Evolutionary conservation across 1,140 invertebrate species (phyloP).

Genomic region (Coptotermes formosanus): DNA sequence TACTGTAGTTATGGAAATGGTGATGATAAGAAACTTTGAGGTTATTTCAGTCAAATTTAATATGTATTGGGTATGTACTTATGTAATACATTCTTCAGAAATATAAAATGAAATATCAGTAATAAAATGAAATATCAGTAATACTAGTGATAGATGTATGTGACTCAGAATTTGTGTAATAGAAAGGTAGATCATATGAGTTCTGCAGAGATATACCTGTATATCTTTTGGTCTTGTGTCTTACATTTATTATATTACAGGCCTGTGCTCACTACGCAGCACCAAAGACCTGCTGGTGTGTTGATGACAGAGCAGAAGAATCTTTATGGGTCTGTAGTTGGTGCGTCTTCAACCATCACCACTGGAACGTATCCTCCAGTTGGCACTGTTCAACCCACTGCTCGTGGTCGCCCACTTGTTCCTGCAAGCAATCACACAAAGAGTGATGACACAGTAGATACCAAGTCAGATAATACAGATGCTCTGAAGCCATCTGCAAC

Average conservation of each 20-base stretch:
- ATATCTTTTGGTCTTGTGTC: no score
- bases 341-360: not conserved
- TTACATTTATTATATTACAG: slow-evolving; percentile 20
- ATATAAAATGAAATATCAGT: no score
- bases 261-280: slow-evolving; percentile 20
- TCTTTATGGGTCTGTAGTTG: not conserved
- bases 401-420: slow-evolving; percentile 41
- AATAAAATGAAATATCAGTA: no score
- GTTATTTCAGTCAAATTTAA: no score
- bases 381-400: slow-evolving; percentile 57
- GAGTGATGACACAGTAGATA: not conserved
- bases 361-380: slow-evolving; percentile 53
- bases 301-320: slow-evolving; percentile 38
- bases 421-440: not conserved
- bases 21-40: no score
- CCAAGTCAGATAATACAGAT: not conserved
- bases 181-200: no score
- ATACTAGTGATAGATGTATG: no score
- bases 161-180: no score
- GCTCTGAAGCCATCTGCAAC: not conserved
- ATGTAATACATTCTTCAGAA: no score
- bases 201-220: no score
- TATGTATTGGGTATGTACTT: no score
- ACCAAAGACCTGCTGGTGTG: slow-evolving; percentile 9
- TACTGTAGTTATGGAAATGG: no score